A percentile compares a stretch with the other conserved stretches of the same genome.
phyloP scores from a whole-genome alignment of 2,113 vertebrate genomes.

The Salminus brasiliensis region DNA sequence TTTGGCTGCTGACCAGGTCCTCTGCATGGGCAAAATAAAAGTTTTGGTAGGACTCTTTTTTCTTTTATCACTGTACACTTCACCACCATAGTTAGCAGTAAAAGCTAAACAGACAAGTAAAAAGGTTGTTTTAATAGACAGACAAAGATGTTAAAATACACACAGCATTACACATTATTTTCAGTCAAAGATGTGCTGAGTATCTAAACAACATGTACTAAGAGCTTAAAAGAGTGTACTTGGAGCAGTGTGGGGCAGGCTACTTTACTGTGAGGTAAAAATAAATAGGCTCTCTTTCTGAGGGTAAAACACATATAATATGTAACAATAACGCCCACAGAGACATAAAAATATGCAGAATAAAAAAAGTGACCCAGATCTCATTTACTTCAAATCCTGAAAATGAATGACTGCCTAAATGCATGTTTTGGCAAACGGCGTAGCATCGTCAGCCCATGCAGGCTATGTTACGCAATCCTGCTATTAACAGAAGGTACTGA shows the following conservation, averaged over 20 bases:
- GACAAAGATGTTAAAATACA: neutral
- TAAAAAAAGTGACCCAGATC: neutral
- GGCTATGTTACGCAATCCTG: neutral
- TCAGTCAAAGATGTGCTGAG: neutral
- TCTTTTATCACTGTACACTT: neutral
- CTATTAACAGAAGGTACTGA: neutral
- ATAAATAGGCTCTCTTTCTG: neutral
- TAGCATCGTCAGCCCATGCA: neutral
- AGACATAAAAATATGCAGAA: neutral
- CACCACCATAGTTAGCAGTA: neutral
- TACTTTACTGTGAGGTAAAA: neutral
- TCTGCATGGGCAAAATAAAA: neutral
- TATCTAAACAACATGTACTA: neutral
- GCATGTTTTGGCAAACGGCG: neutral
- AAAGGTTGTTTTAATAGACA: neutral
- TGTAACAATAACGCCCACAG: neutral
- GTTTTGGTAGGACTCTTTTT: neutral
- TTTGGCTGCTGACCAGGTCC: neutral
- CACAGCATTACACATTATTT: neutral
- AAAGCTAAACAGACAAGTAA: neutral
- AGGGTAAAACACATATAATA: neutral
- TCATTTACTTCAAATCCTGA: neutral
- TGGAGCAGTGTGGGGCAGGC: neutral
- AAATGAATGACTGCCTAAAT: slow-evolving; percentile 11
- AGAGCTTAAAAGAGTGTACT: neutral